Conservation (phyloP, 2,797 vertebrate genomes). For the Falco concolor region DNA sequence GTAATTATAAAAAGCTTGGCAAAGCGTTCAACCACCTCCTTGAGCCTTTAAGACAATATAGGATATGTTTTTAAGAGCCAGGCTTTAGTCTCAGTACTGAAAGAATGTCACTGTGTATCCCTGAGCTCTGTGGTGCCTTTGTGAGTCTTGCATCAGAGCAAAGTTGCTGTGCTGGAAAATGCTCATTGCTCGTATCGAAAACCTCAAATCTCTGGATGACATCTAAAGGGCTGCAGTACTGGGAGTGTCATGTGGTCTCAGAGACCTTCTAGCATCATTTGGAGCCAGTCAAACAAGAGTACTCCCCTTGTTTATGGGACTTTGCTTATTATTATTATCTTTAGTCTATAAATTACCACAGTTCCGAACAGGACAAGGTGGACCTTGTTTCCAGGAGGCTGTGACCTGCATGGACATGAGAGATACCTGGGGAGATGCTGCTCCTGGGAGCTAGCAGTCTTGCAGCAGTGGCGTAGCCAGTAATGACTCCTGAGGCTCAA, state of each 20-base stretch:
- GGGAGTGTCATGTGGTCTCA: background rate
- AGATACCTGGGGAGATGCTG: background rate
- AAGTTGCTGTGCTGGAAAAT: background rate
- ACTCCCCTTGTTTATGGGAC: background rate
- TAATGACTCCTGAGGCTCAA: background rate
- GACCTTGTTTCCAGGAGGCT: background rate
- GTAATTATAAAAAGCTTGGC: background rate
- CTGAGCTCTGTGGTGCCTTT: background rate
- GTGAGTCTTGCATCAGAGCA: background rate
- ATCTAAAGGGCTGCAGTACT: background rate
- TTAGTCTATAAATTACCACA: background rate
- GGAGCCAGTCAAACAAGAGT: background rate
- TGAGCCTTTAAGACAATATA: background rate
- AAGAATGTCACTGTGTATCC: background rate
- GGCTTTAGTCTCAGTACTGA: background rate
- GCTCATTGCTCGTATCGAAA: fast-evolving
- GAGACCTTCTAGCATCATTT: background rate
- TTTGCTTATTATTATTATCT: background rate
- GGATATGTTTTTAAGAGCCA: background rate
- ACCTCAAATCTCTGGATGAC: background rate
- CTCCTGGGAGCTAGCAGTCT: background rate
- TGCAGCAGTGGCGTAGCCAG: background rate
- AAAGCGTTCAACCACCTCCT: background rate
- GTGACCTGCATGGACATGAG: fast-evolving
- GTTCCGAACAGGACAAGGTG: background rate